Conservation (phyloP, 2,888 invertebrate genomes). For the Metalampra italica region DNA sequence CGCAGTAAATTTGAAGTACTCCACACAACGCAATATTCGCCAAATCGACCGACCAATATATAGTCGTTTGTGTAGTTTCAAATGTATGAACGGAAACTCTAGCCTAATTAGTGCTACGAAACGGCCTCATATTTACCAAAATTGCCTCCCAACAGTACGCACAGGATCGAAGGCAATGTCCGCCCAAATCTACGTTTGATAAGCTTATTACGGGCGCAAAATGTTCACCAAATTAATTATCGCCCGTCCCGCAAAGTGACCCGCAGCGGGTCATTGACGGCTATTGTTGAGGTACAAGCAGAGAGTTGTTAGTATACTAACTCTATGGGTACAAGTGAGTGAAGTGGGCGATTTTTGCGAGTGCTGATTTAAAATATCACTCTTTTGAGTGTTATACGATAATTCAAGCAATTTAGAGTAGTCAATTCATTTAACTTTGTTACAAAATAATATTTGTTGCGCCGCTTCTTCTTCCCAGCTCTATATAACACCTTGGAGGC, state of each 20-base stretch:
- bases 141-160: slow-evolving; percentile 26
- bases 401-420: too few relatives aligned
- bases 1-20: too few relatives aligned
- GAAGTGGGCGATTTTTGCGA: background rate
- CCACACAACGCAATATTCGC: too few relatives aligned
- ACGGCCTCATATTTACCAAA: slow-evolving; percentile 22
- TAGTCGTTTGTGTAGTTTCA: too few relatives aligned
- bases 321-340: background rate
- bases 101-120: background rate
- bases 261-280: slow-evolving; percentile 42
- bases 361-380: too few relatives aligned
- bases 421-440: too few relatives aligned
- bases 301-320: too few relatives aligned
- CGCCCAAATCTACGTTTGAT: slow-evolving; percentile 63
- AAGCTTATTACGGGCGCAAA: slow-evolving; percentile 62
- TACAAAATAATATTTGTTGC: too few relatives aligned
- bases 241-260: slow-evolving; percentile 41
- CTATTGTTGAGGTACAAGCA: background rate
- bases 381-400: too few relatives aligned
- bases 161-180: slow-evolving; percentile 29
- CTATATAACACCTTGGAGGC: too few relatives aligned
- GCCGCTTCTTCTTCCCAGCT: too few relatives aligned
- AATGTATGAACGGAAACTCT: background rate
- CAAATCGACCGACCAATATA: too few relatives aligned
- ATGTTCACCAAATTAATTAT: slow-evolving; percentile 71